These are phyloP conservation scores for Syngnathoides biaculeatus DNA, from an alignment of 2,113 vertebrate species.

Conservation along the genomic window DNA sequence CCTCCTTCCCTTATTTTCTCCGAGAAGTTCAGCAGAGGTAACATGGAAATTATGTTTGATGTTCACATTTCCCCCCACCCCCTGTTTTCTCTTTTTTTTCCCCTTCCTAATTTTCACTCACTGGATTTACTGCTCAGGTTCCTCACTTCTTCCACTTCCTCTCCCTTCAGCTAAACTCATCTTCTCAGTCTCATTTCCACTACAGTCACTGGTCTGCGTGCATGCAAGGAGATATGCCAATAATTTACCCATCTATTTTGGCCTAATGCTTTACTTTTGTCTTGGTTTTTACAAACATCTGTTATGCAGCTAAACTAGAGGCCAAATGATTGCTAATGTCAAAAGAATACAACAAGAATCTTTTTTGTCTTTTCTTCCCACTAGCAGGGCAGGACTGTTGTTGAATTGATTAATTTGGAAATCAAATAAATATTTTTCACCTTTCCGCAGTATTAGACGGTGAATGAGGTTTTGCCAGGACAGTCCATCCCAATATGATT, in stretches of 20 bases:
- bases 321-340: no score
- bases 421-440: no score
- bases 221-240: background rate
- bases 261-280: background rate
- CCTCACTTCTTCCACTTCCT: background rate
- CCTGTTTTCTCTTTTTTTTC: constrained; percentile 13
- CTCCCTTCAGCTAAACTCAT: background rate
- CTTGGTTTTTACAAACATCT: background rate
- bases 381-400: no score
- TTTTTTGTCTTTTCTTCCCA: no score
- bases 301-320: no score
- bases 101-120: constrained; percentile 27
- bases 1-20: background rate
- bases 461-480: no score
- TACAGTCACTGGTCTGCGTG: background rate
- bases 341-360: no score
- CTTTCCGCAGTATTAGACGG: no score
- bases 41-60: constrained; percentile 28
- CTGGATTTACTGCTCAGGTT: constrained; percentile 19
- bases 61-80: no score
- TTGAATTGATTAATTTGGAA: no score
- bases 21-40: constrained; percentile 38
- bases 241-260: background rate
- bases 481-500: no score
- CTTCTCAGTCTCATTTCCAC: constrained; percentile 4